Percentiles rank a stretch among this genome's conserved stretches.
Evolutionary conservation across 2,888 invertebrate genomes (phyloP).

Genomic region (Liposcelis brunnea): DNA sequence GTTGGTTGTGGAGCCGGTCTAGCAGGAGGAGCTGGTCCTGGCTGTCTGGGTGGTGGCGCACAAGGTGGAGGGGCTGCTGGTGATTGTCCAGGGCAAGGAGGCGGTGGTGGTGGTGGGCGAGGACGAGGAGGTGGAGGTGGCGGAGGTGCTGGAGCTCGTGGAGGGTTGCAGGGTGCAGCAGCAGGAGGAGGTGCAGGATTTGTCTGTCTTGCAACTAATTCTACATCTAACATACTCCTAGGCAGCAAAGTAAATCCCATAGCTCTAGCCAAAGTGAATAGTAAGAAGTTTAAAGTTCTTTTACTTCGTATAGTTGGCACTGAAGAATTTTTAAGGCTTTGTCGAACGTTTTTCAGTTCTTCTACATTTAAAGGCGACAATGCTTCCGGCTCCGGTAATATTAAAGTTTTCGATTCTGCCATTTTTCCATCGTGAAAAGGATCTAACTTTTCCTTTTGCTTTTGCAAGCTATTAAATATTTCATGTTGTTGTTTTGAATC

Average conservation of each 20-base stretch:
- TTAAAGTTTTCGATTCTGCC: too few species aligned
- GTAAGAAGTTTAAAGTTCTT: constrained; percentile 3
- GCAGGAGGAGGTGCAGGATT: constrained; percentile 9
- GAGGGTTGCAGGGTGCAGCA: neutral
- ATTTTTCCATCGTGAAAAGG: neutral
- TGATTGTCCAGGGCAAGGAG: constrained; percentile 8
- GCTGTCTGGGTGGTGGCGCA: neutral
- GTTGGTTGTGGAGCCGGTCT: constrained; percentile 6
- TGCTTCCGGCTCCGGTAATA: neutral
- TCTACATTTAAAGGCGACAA: neutral
- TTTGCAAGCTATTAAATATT: neutral
- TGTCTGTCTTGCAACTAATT: neutral
- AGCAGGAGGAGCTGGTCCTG: constrained; percentile 7
- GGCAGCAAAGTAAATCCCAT: constrained; percentile 4
- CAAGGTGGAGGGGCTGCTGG: constrained; percentile 7
- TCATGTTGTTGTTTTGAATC: neutral
- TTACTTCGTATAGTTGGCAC: neutral
- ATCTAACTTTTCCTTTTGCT: constrained; percentile 1
- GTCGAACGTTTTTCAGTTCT: neutral
- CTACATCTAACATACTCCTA: neutral
- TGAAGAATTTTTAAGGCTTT: neutral
- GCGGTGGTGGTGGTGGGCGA: constrained; percentile 6
- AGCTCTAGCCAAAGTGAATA: neutral
- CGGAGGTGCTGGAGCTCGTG: constrained; percentile 6
- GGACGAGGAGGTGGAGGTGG: constrained; percentile 9